Conservation (phyloP, 2,888 invertebrate genomes). For the Drosophila subsilvestris region DNA sequence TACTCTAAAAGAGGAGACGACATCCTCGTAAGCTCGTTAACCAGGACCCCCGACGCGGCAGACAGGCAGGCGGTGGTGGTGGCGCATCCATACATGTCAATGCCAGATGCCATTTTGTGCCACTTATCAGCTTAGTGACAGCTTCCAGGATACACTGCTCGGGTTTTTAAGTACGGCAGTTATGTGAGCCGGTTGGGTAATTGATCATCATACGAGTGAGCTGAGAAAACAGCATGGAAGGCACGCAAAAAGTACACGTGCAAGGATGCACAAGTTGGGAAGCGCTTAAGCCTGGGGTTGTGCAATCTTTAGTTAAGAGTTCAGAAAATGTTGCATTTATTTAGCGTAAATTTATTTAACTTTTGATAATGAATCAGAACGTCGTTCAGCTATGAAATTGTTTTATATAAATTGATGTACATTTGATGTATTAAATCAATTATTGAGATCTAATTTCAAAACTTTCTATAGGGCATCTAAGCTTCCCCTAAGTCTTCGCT, state of each 20-base stretch:
- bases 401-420: no score
- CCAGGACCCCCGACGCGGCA: constrained; percentile 5
- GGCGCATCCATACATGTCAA: constrained; percentile 51
- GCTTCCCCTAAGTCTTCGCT: background rate
- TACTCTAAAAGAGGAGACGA: constrained; percentile 4
- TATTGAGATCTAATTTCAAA: no score
- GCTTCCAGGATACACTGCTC: constrained; percentile 34
- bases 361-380: no score
- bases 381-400: no score
- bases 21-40: constrained; percentile 39
- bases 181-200: background rate
- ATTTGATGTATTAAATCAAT: no score
- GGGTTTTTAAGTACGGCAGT: background rate
- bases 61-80: constrained; percentile 2
- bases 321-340: no score
- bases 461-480: background rate
- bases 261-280: background rate
- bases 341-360: no score
- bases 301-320: background rate
- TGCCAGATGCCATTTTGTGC: constrained; percentile 49
- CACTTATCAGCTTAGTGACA: constrained; percentile 51
- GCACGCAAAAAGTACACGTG: background rate
- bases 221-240: background rate
- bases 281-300: background rate
- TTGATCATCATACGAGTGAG: background rate